Evolutionary conservation across 2,888 invertebrate species (phyloP).

Genomic region (Anorthoa munda): DNA sequence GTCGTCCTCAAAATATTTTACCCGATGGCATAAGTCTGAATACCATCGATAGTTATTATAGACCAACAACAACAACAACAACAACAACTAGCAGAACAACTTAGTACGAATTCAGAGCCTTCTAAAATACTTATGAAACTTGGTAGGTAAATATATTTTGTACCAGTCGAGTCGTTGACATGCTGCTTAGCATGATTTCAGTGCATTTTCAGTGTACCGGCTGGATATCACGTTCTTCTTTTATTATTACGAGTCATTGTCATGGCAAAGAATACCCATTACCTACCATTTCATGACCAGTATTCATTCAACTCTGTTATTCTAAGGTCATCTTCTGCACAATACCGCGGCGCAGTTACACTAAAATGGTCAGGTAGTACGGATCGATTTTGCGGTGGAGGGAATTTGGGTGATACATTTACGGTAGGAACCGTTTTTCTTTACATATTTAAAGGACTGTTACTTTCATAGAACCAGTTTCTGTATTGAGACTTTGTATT

Average conservation of each 20-base stretch:
- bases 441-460: neutral
- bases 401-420: neutral
- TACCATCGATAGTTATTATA: too few relatives aligned
- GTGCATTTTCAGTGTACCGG: neutral
- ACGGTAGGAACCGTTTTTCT: slow-evolving; percentile 6
- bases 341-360: slow-evolving; percentile 36
- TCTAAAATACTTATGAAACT: neutral
- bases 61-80: too few relatives aligned
- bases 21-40: too few relatives aligned
- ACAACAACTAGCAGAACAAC: too few relatives aligned
- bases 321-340: slow-evolving; percentile 2
- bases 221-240: slow-evolving; percentile 11
- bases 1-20: too few relatives aligned
- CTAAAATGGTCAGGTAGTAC: slow-evolving; percentile 17
- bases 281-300: neutral
- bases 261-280: slow-evolving; percentile 22
- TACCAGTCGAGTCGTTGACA: neutral
- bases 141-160: neutral
- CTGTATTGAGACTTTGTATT: too few relatives aligned
- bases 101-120: neutral
- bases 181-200: slow-evolving; percentile 12
- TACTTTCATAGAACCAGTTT: neutral
- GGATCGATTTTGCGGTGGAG: slow-evolving; percentile 26
- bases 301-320: slow-evolving; percentile 8
- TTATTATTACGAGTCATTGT: slow-evolving; percentile 11